phyloP scores from a whole-genome alignment of 2,113 vertebrate species.

The Oxygymnocypris stewartii region DNA sequence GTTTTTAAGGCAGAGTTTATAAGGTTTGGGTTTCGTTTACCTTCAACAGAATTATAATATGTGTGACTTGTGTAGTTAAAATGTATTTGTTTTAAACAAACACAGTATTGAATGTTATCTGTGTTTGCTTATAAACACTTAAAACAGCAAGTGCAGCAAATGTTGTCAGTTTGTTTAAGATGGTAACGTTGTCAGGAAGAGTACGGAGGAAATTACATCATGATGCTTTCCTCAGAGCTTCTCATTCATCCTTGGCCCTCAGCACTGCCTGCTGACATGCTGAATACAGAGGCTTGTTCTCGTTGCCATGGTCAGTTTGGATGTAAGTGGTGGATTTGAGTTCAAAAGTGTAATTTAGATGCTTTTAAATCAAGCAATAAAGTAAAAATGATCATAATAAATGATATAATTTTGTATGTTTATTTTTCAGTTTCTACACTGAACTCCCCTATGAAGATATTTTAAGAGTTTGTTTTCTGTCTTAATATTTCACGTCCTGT shows the following conservation, averaged over 20 bases:
- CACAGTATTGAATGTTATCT: neutral
- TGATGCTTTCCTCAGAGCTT: conserved; percentile 4
- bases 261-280: neutral
- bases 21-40: neutral
- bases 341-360: neutral
- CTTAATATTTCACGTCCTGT: neutral
- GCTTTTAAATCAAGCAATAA: neutral
- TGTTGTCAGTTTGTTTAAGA: conserved; percentile 65
- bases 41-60: too few species aligned
- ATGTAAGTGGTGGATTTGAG: neutral
- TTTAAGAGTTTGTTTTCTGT: neutral
- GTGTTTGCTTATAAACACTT: conserved; percentile 5
- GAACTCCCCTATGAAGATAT: neutral
- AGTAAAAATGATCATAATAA: neutral
- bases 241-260: conserved; percentile 21
- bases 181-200: conserved; percentile 65
- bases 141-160: neutral
- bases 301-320: neutral
- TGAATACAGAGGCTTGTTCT: conserved; percentile 26
- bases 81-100: neutral
- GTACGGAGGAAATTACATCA: conserved; percentile 69
- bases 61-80: neutral
- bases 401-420: too few species aligned
- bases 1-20: neutral
- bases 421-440: neutral